These are phyloP conservation scores for Zoroaster sp. DNA, from an alignment of 53 echinoderm and acorn worm species.

Conservation along the genomic window DNA sequence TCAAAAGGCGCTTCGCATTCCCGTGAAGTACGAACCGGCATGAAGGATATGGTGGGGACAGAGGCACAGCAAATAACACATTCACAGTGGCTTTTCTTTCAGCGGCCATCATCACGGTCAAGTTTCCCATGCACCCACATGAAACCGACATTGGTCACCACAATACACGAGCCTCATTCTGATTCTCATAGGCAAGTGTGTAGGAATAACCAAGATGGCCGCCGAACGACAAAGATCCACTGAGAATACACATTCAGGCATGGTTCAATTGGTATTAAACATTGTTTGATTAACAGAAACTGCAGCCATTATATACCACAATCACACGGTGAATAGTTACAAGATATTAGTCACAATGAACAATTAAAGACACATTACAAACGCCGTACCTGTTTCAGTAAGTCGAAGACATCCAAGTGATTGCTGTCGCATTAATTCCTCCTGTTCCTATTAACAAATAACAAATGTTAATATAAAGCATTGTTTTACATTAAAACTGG, in stretches of 20 bases:
- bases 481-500: background rate
- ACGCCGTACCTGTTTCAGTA: constrained; percentile 43
- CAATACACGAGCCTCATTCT: background rate
- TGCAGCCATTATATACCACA: background rate
- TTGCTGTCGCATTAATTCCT: constrained; percentile 63
- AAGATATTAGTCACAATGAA: background rate
- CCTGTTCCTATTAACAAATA: constrained; percentile 59
- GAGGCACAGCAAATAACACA: background rate
- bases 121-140: background rate
- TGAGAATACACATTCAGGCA: background rate
- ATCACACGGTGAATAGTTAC: background rate
- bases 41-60: no score
- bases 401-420: constrained; percentile 59
- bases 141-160: background rate
- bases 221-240: background rate
- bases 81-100: background rate
- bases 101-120: background rate
- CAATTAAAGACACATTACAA: background rate
- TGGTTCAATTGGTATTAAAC: no score
- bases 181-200: background rate
- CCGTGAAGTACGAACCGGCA: no score
- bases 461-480: background rate
- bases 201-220: background rate
- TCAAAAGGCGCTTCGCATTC: no score
- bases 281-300: no score